phyloP scores from a whole-genome alignment of 2,888 invertebrate genomes.

The Laothoe populi region DNA sequence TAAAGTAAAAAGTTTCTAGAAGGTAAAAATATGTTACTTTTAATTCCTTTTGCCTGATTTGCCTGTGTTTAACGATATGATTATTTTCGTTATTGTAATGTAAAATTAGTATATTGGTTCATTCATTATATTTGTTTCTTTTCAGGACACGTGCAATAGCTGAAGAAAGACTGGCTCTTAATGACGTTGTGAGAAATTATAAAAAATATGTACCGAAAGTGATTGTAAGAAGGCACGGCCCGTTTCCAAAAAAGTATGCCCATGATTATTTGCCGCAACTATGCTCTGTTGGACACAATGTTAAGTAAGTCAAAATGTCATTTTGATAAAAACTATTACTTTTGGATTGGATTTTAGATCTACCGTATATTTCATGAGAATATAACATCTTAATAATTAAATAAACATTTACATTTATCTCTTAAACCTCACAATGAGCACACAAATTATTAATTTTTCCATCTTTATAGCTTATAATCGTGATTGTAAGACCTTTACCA shows the following conservation, averaged over 20 bases:
- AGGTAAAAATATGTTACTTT: no score
- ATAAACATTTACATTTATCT: no score
- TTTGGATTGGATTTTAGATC: no score
- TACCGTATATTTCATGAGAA: no score
- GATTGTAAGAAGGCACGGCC: conserved; percentile 89
- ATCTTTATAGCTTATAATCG: not conserved
- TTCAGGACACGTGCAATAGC: conserved; percentile 88
- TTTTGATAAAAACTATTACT: no score
- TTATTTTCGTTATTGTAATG: conserved; percentile 13
- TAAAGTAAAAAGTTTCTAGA: no score
- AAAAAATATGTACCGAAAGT: conserved; percentile 93
- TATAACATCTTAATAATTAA: no score
- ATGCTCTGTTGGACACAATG: conserved; percentile 84
- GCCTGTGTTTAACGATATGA: no score
- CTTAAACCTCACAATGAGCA: no score
- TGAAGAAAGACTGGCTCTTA: conserved; percentile 88
- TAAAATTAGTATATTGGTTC: not conserved
- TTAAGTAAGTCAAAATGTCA: conserved; percentile 72
- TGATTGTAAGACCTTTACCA: not conserved
- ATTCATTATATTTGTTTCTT: conserved; percentile 34
- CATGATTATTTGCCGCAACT: conserved; percentile 83
- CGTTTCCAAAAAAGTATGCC: conserved; percentile 91
- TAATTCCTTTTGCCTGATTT: no score
- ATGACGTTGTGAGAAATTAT: conserved; percentile 90
- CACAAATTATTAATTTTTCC: not conserved